These are phyloP conservation scores for Pseudomyrmex flavicornis DNA, from an alignment of 1,140 invertebrate genomes.

Conservation along the genomic window DNA sequence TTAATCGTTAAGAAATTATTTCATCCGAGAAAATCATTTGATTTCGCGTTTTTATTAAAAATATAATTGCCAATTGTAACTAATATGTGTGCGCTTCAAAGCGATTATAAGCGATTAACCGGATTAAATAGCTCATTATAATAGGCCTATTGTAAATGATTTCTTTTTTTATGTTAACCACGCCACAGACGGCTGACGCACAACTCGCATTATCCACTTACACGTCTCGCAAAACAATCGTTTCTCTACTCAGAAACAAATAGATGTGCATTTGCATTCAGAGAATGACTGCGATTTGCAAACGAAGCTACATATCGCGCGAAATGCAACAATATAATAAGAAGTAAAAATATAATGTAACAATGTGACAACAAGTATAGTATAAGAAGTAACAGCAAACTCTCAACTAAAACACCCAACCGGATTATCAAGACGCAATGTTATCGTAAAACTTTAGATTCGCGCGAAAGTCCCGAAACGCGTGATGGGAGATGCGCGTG, in stretches of 20 bases:
- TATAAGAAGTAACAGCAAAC: slow-evolving; percentile 4
- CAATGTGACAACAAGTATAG: background rate
- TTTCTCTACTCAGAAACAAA: too few species aligned
- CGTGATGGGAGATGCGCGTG: background rate
- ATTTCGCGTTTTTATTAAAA: background rate
- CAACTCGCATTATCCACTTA: background rate
- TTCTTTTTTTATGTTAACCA: too few species aligned
- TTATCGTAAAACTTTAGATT: background rate
- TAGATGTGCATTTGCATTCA: too few species aligned
- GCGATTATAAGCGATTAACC: too few species aligned
- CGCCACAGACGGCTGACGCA: background rate
- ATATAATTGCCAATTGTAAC: background rate
- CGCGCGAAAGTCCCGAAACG: slow-evolving; percentile 10
- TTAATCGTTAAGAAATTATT: background rate
- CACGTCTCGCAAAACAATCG: background rate
- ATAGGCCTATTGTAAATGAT: too few species aligned
- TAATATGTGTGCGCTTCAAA: too few species aligned
- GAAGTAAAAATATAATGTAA: too few species aligned
- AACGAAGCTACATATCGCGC: too few species aligned
- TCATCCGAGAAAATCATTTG: background rate
- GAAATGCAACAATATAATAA: too few species aligned
- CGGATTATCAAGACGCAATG: slow-evolving; percentile 8
- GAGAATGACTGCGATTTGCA: too few species aligned
- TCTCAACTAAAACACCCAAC: slow-evolving; percentile 15
- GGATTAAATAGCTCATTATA: too few species aligned